Evolutionary conservation across 2,797 vertebrate genomes (phyloP).

Genomic region (Enteromius mattozi): DNA sequence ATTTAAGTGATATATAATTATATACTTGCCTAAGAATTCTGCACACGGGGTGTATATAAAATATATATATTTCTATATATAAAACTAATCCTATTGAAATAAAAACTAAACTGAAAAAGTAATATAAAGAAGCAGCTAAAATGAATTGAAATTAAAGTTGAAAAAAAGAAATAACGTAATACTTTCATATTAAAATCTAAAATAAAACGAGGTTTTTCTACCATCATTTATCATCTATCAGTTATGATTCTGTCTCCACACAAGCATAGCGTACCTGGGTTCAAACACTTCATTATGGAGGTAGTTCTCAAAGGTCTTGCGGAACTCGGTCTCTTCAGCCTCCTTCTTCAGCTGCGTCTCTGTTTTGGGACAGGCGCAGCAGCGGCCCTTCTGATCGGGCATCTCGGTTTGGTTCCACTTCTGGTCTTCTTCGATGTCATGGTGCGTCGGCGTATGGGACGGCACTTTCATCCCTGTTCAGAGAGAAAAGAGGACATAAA

Average conservation of each 20-base stretch:
- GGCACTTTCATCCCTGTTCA: slow-evolving; percentile 90
- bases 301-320: slow-evolving; percentile 95
- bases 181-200: not conserved
- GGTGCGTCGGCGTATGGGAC: slow-evolving; percentile 80
- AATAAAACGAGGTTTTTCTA: not conserved
- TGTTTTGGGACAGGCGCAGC: slow-evolving; percentile 94
- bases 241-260: not conserved
- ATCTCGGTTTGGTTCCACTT: slow-evolving; percentile 86
- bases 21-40: too few species aligned
- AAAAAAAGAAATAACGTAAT: not conserved
- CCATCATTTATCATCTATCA: not conserved
- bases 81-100: not conserved
- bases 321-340: slow-evolving; percentile 89
- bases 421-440: slow-evolving; percentile 76
- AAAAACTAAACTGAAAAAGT: not conserved
- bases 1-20: too few species aligned
- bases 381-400: slow-evolving; percentile 76
- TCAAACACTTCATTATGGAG: slow-evolving; percentile 96
- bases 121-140: not conserved
- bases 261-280: slow-evolving; percentile 78
- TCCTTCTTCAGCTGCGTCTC: slow-evolving; percentile 93
- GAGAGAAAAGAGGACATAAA: not conserved
- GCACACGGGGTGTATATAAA: too few species aligned
- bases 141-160: not conserved
- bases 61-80: not conserved